Conservation (phyloP, 2,888 invertebrate species). For the Argyresthia albistria region DNA sequence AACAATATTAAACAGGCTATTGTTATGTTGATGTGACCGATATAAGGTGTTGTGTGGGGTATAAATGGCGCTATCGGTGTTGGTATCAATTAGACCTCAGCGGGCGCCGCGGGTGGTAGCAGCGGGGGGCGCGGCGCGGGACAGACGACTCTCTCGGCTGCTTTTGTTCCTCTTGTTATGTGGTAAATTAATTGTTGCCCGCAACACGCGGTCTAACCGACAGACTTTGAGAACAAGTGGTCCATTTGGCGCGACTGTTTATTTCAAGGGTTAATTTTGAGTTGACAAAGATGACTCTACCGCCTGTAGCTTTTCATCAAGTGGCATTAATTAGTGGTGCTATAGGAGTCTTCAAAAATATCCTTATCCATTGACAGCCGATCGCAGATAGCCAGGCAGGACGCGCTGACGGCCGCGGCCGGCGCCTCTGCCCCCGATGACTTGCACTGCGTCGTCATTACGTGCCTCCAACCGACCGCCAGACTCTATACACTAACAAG, state of each 20-base stretch:
- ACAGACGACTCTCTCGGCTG: constrained; percentile 21
- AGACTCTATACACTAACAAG: constrained; percentile 55
- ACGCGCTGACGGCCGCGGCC: constrained; percentile 43
- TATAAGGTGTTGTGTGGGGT: constrained; percentile 18
- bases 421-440: constrained; percentile 55
- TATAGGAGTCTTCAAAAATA: constrained; percentile 60
- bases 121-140: constrained; percentile 22
- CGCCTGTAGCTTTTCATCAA: background rate
- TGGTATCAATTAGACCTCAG: constrained; percentile 31
- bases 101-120: constrained; percentile 25
- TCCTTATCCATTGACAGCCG: constrained; percentile 59
- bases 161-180: constrained; percentile 27
- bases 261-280: background rate
- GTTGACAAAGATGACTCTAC: background rate
- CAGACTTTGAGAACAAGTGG: constrained; percentile 10
- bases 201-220: constrained; percentile 14
- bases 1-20: constrained; percentile 24
- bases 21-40: constrained; percentile 33
- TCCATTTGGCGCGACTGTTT: background rate
- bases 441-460: constrained; percentile 66
- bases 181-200: constrained; percentile 52
- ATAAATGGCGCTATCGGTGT: constrained; percentile 50
- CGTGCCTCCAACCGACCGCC: constrained; percentile 31
- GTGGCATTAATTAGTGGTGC: constrained; percentile 62
- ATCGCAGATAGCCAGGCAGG: constrained; percentile 57